Conservation (phyloP, 2,113 vertebrate species). For the Crocuta crocuta region DNA sequence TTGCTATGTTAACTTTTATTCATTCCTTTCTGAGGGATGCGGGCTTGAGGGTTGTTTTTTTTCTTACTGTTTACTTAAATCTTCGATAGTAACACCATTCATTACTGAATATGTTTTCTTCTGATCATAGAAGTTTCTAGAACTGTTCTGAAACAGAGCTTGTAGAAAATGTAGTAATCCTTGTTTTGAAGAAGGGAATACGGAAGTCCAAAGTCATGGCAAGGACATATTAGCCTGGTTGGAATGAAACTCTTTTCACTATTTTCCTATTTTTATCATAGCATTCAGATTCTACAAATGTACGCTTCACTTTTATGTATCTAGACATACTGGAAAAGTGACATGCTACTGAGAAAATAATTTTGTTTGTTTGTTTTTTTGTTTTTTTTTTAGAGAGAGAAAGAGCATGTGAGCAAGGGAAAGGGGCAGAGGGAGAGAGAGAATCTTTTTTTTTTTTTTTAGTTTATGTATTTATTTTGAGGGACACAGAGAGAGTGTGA, state of each 20-base stretch:
- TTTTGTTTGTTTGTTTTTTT: too few relatives aligned
- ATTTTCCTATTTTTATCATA: neutral
- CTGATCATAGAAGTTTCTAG: constrained; percentile 33
- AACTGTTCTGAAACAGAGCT: neutral
- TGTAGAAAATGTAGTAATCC: neutral
- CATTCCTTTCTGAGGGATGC: constrained; percentile 37
- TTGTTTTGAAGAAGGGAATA: constrained; percentile 46
- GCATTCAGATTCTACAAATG: neutral
- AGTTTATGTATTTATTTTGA: too few relatives aligned
- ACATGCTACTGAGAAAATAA: neutral
- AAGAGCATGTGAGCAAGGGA: too few relatives aligned
- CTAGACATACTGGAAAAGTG: neutral
- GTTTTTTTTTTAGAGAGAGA: too few relatives aligned
- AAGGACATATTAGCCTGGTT: neutral
- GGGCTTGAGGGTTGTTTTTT: neutral
- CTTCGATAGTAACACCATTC: neutral
- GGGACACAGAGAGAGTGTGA: too few relatives aligned
- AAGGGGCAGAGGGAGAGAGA: too few relatives aligned
- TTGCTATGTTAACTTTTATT: constrained; percentile 54
- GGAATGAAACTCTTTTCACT: neutral
- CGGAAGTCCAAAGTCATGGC: neutral
- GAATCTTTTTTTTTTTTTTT: too few relatives aligned
- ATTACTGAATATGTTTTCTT: constrained; percentile 20
- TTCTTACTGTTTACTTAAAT: neutral
- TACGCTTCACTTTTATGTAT: neutral